Percentiles rank a stretch among this genome's conserved stretches.
Evolutionary conservation across 2,888 invertebrate genomes (phyloP).

Genomic region (Lepidochitona cinerea): DNA sequence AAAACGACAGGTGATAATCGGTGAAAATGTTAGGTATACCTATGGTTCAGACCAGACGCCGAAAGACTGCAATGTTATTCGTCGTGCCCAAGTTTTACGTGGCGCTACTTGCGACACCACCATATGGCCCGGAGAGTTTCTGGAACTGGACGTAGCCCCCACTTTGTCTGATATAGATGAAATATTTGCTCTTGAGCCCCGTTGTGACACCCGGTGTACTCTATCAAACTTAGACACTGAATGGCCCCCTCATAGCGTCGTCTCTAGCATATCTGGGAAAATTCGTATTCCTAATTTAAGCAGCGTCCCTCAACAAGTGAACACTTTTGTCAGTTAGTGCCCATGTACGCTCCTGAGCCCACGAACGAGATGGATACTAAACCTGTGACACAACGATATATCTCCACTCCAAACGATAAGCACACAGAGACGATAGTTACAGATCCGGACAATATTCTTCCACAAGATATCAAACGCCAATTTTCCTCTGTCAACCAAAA

Average conservation of each 20-base stretch:
- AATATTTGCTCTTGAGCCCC: constrained; percentile 12
- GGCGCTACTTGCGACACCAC: no score
- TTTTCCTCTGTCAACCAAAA: constrained; percentile 15
- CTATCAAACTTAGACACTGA: neutral
- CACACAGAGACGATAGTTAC: constrained; percentile 11
- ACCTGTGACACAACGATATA: no score
- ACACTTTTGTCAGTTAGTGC: constrained; percentile 27
- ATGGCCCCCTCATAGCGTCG: constrained; percentile 20
- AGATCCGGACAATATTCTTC: constrained; percentile 25
- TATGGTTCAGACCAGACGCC: neutral
- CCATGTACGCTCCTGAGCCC: neutral
- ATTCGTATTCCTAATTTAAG: constrained; percentile 24
- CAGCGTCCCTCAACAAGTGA: constrained; percentile 4
- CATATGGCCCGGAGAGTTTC: constrained; percentile 30
- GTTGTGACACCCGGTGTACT: neutral
- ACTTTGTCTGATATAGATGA: no score
- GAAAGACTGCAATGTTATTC: neutral
- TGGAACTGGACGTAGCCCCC: no score
- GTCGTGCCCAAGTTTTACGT: constrained; percentile 20
- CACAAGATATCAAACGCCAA: neutral
- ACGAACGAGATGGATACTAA: neutral
- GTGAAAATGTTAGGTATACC: constrained; percentile 13
- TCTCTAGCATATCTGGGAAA: constrained; percentile 19
- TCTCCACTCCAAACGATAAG: neutral
- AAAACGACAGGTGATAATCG: constrained; percentile 23